Evolutionary conservation across 2,888 invertebrate species (phyloP).

Genomic region (Cabera pusaria): DNA sequence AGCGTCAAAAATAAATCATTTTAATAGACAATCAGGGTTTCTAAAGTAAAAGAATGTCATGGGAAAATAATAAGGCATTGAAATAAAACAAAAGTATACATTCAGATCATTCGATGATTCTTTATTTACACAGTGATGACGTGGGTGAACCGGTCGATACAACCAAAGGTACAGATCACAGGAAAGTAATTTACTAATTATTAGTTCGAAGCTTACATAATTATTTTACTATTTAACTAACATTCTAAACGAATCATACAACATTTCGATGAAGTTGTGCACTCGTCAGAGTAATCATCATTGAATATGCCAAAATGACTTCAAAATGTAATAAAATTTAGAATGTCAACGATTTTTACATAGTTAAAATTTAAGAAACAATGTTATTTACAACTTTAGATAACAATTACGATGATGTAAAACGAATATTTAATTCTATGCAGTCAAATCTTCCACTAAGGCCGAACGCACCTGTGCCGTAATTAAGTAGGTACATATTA

Average conservation of each 20-base stretch:
- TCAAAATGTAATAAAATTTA: conserved; percentile 62
- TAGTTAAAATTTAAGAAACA: conserved; percentile 49
- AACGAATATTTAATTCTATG: conserved; percentile 62
- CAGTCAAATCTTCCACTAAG: conserved; percentile 77
- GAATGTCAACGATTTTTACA: conserved; percentile 56
- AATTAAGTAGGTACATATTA: conserved; percentile 14
- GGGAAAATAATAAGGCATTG: too few species aligned
- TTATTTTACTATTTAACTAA: conserved; percentile 35
- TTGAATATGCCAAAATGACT: conserved; percentile 40
- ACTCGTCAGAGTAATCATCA: conserved; percentile 23
- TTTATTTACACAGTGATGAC: conserved; percentile 79
- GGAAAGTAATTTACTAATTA: conserved; percentile 61
- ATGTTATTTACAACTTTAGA: conserved; percentile 47
- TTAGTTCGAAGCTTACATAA: conserved; percentile 61
- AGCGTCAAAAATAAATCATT: too few species aligned
- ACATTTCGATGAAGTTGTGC: conserved; percentile 12
- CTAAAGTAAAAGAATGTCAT: too few species aligned
- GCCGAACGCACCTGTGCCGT: conserved; percentile 42
- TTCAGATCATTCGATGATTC: conserved; percentile 80
- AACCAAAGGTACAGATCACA: conserved; percentile 70
- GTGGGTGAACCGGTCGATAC: conserved; percentile 59
- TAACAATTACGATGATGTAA: conserved; percentile 34
- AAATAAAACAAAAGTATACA: conserved; percentile 69
- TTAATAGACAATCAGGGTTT: too few species aligned
- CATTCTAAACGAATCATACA: conserved; percentile 20